Base-by-base conservation (phyloP, 1,140 invertebrate genomes). In the Solenopsis invicta region DNA sequence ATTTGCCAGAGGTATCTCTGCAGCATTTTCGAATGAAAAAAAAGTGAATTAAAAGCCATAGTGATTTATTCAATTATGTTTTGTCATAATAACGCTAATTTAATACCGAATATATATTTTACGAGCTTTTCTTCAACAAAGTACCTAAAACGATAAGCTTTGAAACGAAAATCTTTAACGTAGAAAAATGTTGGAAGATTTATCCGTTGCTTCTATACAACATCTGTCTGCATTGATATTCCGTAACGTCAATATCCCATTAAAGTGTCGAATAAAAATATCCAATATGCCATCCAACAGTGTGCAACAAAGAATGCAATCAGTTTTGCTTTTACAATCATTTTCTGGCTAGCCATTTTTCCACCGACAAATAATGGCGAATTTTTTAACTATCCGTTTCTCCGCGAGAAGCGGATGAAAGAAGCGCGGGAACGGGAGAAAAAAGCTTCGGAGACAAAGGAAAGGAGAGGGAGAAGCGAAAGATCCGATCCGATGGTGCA, bases 381-480 rank as follows among this genome's bases (percentile, higher is more conserved):
- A 45, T 64, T 50, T 50, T 59, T 59, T 10, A 72, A 48, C 21
- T 50, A 4, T 12, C 13, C 18, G 61, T 34, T 9, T 69, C 52
- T 84, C 2, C 29, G 71, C 13, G 29, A 77, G 34, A 77, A 18
- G 29, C n/a, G 4, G 4, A 9, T 18, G n/a, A 71, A 41, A 18
- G n/a, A 52, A 71, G 67, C 9, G 50, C 21, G 54, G 24, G 54
- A 84, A 84, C 0, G 37, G 12, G 41, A 41, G 21, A 67, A 50
- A 21, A 45, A 48, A 64, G 45, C 1, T 13, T 29, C 61, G 34
- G 72, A 50, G n/a, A 34, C 37, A 16, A 45, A 18, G 48, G 45
- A 56, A 71, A 66, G 69, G 48, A 81, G 41, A 77, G 81, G 0
- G 37, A 76, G 48, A 87, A 84, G 75, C 67, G 64, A 80, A 84